phyloP scores from a whole-genome alignment of 2,113 vertebrate genomes.

The Hippopotamus amphibius region DNA sequence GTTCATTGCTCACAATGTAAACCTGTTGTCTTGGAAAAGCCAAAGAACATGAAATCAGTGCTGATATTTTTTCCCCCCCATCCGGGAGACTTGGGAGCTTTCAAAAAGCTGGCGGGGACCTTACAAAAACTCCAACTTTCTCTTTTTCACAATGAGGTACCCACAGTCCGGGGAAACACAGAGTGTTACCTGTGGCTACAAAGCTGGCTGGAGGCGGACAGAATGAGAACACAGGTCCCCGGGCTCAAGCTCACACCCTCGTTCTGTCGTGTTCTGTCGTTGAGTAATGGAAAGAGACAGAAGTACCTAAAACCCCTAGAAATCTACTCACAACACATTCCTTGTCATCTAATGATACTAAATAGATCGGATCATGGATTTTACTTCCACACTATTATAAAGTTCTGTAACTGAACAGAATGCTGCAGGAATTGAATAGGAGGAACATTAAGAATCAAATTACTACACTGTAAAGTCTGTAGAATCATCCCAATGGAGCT shows the following conservation, averaged over 20 bases:
- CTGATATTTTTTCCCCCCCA: not conserved
- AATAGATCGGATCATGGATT: not conserved
- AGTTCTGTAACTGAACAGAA: constrained; percentile 48
- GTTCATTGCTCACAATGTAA: constrained; percentile 10
- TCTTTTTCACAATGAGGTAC: not conserved
- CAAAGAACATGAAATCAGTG: constrained; percentile 57
- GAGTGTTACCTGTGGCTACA: not conserved
- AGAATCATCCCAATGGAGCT: not conserved
- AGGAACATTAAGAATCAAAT: not conserved
- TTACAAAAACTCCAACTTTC: not conserved
- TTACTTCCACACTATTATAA: constrained; percentile 31
- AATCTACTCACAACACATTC: not conserved
- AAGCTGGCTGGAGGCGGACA: not conserved
- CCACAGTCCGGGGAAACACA: not conserved
- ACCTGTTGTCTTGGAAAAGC: constrained; percentile 71
- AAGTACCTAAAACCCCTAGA: constrained; percentile 68
- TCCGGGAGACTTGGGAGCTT: not conserved
- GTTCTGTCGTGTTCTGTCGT: not conserved
- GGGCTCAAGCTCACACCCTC: rapidly evolving
- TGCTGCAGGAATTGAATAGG: not conserved
- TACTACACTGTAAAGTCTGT: not conserved
- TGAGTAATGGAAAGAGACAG: not conserved
- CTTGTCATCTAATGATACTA: constrained; percentile 53
- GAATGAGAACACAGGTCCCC: not conserved
- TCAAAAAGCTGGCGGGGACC: not conserved